These are phyloP conservation scores for Epinephelus fuscoguttatus DNA, from an alignment of 2,113 vertebrate genomes.

Conservation along the genomic window DNA sequence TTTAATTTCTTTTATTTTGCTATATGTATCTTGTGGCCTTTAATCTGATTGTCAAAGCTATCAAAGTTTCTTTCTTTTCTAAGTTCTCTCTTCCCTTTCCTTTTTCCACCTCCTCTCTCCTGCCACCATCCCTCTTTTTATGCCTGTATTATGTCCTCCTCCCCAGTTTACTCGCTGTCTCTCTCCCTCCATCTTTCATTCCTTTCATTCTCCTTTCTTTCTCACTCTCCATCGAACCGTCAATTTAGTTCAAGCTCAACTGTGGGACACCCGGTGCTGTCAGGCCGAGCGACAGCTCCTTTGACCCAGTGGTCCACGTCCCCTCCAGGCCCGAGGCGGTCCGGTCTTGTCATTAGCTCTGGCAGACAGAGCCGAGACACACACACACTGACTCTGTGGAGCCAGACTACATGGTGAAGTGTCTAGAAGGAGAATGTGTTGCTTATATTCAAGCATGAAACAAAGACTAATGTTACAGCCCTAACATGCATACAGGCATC, in stretches of 20 bases:
- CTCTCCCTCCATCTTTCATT: constrained; percentile 44
- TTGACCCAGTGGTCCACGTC: constrained; percentile 83
- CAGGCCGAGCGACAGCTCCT: constrained; percentile 82
- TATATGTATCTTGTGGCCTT: background rate
- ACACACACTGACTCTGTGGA: constrained; percentile 46
- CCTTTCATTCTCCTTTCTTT: constrained; percentile 33
- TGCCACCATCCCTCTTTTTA: constrained; percentile 3
- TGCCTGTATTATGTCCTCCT: background rate
- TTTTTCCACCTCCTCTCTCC: background rate
- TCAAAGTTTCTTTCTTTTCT: background rate
- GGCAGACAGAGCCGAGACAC: constrained; percentile 43
- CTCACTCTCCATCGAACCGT: constrained; percentile 74
- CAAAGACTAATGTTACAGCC: background rate
- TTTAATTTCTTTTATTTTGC: constrained; percentile 22
- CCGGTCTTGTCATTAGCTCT: constrained; percentile 71
- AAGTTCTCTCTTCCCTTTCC: background rate
- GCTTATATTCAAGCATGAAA: constrained; percentile 26
- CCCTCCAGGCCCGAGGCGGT: constrained; percentile 70
- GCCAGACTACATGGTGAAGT: constrained; percentile 19
- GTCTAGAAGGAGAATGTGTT: constrained; percentile 15
- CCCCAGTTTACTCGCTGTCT: constrained; percentile 12
- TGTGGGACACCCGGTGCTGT: constrained; percentile 88
- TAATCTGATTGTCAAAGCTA: too few species aligned
- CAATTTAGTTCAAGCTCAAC: constrained; percentile 86
- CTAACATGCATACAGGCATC: background rate